Conservation (phyloP, 2,797 vertebrate genomes). For the Gorsachius magnificus region DNA sequence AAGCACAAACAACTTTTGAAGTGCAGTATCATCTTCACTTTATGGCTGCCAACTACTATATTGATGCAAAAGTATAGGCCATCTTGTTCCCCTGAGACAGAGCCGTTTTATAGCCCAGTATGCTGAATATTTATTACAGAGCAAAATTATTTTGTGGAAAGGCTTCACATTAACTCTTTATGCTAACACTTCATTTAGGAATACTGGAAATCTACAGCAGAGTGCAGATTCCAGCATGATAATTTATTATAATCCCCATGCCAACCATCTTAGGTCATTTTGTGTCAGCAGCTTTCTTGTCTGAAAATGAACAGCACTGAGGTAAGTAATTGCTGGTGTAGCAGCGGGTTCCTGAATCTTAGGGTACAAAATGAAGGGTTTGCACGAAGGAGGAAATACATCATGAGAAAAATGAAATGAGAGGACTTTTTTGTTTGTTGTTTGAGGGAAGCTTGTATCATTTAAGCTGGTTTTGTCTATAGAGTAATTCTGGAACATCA, state of each 20-base stretch:
- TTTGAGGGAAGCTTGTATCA: background rate
- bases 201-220: conserved; percentile 19
- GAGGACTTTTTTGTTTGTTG: background rate
- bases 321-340: conserved; percentile 57
- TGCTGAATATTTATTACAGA: conserved; percentile 34
- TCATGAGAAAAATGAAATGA: background rate
- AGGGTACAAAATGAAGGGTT: background rate
- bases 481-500: background rate
- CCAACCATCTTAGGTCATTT: conserved; percentile 31
- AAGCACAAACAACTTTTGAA: conserved; percentile 37
- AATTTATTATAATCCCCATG: conserved; percentile 41
- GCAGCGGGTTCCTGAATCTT: conserved; percentile 41
- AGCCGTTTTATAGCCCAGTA: background rate
- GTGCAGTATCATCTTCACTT: background rate
- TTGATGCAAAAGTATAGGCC: background rate
- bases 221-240: background rate
- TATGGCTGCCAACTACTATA: background rate
- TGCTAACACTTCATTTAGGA: conserved; percentile 26
- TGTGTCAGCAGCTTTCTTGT: conserved; percentile 44
- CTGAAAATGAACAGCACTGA: conserved; percentile 32
- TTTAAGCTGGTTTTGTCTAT: background rate
- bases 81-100: background rate
- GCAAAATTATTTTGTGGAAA: background rate
- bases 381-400: background rate
- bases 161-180: conserved; percentile 33